phyloP scores from a whole-genome alignment of 2,888 invertebrate genomes.

The Limnephilus marmoratus region DNA sequence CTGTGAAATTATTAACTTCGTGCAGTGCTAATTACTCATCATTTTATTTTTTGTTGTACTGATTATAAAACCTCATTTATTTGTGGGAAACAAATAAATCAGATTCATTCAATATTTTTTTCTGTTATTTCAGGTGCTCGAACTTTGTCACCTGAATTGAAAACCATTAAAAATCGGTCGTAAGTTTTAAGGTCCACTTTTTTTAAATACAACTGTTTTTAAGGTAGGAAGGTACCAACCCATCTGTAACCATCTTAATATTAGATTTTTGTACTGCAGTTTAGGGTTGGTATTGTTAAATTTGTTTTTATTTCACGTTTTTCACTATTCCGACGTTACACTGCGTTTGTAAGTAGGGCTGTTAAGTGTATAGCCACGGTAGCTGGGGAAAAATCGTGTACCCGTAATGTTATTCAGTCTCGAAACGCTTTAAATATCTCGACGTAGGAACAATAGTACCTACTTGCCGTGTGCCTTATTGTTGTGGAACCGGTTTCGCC shows the following conservation, averaged over 20 bases:
- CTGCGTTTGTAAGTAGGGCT: too few relatives aligned
- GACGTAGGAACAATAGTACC: slow-evolving; percentile 11
- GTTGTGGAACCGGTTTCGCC: slow-evolving; percentile 61
- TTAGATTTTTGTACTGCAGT: too few relatives aligned
- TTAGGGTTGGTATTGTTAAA: too few relatives aligned
- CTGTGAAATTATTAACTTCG: not conserved
- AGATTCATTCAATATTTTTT: not conserved
- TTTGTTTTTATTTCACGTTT: too few relatives aligned
- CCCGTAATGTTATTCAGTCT: slow-evolving; percentile 34
- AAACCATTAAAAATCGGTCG: not conserved
- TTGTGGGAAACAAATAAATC: not conserved
- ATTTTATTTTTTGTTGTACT: not conserved
- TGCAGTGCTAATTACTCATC: not conserved
- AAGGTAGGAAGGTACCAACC: too few relatives aligned
- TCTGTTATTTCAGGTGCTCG: not conserved
- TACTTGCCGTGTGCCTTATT: slow-evolving; percentile 55
- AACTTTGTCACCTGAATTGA: not conserved
- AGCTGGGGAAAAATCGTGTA: slow-evolving; percentile 5
- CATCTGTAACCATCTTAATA: too few relatives aligned
- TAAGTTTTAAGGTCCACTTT: not conserved
- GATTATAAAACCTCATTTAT: not conserved
- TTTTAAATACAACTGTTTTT: not conserved
- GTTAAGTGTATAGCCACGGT: not conserved
- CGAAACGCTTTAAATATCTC: slow-evolving; percentile 33
- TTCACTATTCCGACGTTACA: too few relatives aligned